Base-by-base conservation (phyloP, 2,888 invertebrate species). In the Eurytoma adleriae region DNA sequence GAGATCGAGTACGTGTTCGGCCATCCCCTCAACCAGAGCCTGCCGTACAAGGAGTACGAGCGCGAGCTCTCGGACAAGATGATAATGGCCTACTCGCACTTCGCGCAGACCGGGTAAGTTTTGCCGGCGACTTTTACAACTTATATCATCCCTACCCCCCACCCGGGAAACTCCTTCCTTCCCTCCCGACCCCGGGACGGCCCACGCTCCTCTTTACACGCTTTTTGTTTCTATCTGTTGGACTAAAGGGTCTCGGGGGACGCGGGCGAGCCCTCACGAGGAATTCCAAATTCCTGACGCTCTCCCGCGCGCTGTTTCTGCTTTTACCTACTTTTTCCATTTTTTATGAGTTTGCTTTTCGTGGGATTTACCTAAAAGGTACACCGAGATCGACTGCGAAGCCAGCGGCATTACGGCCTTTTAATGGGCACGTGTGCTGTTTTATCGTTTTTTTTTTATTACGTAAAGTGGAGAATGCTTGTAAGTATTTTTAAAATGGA, bases 1-100 rank as follows among this genome's bases (percentile, higher is more conserved):
- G 99, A 99, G 92, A 98, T 99, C 89, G 97, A 97, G 91, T 99
- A 98, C 92, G 96, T 98, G 85, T 99, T 99, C 89, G 99, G 99
- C 3, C 96, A 97, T 90, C 99, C 99, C 0, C 92, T 98, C 87
- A 97, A 98, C 92, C 94, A 94, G 92, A 96, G 96, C 16, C 93
- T 96, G 85, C 95, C 96, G 90, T 99, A 97, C 92, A 96, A 95
- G 89, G 94, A 95, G 30, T 93, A 95, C 84, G 98, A 98, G 90
- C 93, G 96, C 62, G 96, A 96, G 87, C 94, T 99, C 83, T 96
- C 98, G 86, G 93, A 95, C 84, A 95, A 96, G 90, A 98, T 99
- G 91, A 98, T 99, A 95, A 94, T 95, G 89, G 95, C 96, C 76
- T 98, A 98, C 92, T 95, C 97, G 80, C 95, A 96, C 92, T 99